These are phyloP conservation scores for Oppia nitens DNA, from an alignment of 1,140 invertebrate genomes.

Conservation along the genomic window DNA sequence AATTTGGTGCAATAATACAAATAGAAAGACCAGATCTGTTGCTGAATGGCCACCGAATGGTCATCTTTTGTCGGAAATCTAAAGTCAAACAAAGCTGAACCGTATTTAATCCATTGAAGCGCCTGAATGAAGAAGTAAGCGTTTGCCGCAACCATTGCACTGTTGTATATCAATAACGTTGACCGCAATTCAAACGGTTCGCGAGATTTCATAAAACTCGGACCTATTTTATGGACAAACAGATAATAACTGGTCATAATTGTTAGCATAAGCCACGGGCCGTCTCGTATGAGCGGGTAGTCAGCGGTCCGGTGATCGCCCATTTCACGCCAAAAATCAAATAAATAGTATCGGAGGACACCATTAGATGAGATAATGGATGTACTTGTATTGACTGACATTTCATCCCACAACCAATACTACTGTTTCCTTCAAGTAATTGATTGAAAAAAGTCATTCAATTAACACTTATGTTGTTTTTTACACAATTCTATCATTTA, in stretches of 20 bases:
- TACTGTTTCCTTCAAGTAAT: no score
- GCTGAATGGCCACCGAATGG: background rate
- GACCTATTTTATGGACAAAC: constrained; percentile 13
- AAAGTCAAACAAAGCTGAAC: constrained; percentile 4
- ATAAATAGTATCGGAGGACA: no score
- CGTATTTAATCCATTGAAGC: constrained; percentile 12
- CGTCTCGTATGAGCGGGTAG: constrained; percentile 7
- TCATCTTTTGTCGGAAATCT: background rate
- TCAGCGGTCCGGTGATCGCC: background rate
- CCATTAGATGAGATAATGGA: no score
- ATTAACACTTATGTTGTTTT: no score
- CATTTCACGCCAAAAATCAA: constrained; percentile 7
- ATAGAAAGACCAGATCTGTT: constrained; percentile 21
- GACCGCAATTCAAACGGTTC: constrained; percentile 13
- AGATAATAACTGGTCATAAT: constrained; percentile 7
- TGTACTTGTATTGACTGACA: no score
- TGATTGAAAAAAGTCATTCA: no score
- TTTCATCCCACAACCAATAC: no score
- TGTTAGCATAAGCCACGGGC: constrained; percentile 8
- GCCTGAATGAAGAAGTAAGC: background rate
- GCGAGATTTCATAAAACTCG: constrained; percentile 17
- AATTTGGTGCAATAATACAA: constrained; percentile 34
- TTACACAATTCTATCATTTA: no score
- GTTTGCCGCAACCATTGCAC: background rate
- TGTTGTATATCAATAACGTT: constrained; percentile 9